Evolutionary conservation across 92 coral and sea anemone genomes (phyloP), one percentile per base, ranked within the genome.

Genomic region (Muricea muricata): DNA sequence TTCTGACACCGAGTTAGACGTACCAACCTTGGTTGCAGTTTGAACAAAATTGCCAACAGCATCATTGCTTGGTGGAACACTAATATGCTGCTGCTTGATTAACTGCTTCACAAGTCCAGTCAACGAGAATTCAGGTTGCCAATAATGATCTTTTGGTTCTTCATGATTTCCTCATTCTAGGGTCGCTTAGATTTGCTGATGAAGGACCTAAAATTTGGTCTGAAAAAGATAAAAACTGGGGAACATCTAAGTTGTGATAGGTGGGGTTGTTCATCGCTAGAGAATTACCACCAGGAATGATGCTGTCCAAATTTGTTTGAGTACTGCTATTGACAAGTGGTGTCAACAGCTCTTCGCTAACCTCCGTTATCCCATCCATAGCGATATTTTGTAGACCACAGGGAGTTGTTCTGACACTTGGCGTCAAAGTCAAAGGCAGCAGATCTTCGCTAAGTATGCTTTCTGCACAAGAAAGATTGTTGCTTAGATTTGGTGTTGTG

Each of bases 91-190:
- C 73, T 67, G 73, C 47, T 32, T 42, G 41, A 67, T 67, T 10
- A 32, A 37, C 73, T 67, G 73, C 73, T n/a, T 67, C 73, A 67
- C 73, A 32, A 29, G 41, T 32, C 73, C 47, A 67, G 73, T 67
- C 42, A 67, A n/a, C 20, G 47, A n/a, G n/a, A 67, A 29, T 67
- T 67, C 65, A 57, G 65, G 65, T 32, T 57, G 65, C 31, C 29
- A 21, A 30, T 67, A 26, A 67, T 67, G 0, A 37, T 67, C 33
- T 67, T 67, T 67, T 67, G 73, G 73, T 67, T 67, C 9, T 67
- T 67, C 9, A 67, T 67, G 47, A 67, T 67, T 67, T 67, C 73
- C 1, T 67, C 73, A 67, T 67, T 67, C 73, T 67, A 13, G 73
- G 73, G 33, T 67, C 73, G 73, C 47, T 14, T 67, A 42, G 73